A percentile compares a stretch with the other conserved stretches of the same genome.
Conservation (phyloP, 2,797 vertebrate species). For the Limnodromus scolopaceus region DNA sequence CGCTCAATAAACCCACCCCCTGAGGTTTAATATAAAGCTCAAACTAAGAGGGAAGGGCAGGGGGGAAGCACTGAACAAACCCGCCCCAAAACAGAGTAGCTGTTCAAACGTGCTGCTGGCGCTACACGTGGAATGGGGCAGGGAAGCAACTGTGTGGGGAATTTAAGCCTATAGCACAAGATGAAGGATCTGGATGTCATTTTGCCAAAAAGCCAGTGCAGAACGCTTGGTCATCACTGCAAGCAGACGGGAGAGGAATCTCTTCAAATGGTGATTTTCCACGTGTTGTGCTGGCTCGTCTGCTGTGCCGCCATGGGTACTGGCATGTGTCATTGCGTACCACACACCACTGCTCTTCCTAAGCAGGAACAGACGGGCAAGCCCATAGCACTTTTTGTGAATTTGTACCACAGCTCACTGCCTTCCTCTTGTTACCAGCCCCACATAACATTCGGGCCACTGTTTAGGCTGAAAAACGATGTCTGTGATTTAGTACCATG, state of each 20-base stretch:
- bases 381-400: background rate
- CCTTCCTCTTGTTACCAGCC: background rate
- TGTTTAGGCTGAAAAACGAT: background rate
- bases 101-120: background rate
- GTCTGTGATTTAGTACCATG: background rate
- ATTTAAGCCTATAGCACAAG: background rate
- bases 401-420: background rate
- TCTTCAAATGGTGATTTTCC: background rate
- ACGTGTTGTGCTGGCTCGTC: fast-evolving
- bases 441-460: fast-evolving
- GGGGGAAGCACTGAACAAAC: background rate
- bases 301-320: fast-evolving
- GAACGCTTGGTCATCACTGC: background rate
- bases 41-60: background rate
- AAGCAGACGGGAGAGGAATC: background rate
- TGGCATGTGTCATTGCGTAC: background rate
- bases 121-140: fast-evolving
- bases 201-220: background rate
- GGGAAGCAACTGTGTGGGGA: background rate
- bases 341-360: no score
- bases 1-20: background rate
- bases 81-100: background rate
- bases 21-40: background rate
- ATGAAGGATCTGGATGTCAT: background rate
- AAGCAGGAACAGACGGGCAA: background rate